Conservation (phyloP, 2,113 vertebrate species). For the Petroica traversi region DNA sequence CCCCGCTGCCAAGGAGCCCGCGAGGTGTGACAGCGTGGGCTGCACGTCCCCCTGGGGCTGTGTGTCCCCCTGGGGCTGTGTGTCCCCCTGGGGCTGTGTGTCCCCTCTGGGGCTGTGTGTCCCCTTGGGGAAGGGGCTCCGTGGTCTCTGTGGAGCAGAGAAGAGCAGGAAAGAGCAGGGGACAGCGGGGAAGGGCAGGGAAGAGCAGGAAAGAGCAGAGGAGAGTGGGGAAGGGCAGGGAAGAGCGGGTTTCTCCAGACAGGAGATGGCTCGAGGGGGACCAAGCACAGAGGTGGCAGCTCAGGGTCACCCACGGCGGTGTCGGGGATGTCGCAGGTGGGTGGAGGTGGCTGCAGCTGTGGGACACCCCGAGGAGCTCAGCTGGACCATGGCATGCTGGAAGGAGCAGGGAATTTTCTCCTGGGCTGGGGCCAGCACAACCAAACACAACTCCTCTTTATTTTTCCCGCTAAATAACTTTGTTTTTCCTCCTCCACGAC, state of each 20-base stretch:
- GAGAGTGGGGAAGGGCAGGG: rapidly evolving
- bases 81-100: rapidly evolving
- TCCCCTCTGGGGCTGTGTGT: background rate
- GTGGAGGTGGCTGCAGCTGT: background rate
- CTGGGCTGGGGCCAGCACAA: background rate
- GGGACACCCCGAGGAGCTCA: background rate
- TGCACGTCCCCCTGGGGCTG: background rate
- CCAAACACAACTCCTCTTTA: background rate
- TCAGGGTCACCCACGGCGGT: background rate
- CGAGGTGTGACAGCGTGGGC: constrained; percentile 38
- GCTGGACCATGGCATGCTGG: background rate
- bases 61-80: background rate
- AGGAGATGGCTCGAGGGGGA: background rate
- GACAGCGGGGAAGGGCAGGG: background rate
- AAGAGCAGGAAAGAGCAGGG: background rate
- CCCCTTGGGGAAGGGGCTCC: rapidly evolving
- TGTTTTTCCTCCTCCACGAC: background rate
- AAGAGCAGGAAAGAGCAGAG: rapidly evolving
- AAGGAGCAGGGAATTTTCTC: background rate
- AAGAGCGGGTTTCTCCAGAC: rapidly evolving
- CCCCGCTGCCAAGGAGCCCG: background rate
- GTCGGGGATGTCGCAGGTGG: background rate
- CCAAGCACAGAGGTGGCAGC: background rate
- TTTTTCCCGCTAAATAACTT: background rate
- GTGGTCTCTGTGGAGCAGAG: background rate